Conservation (phyloP, 1,140 invertebrate genomes). For the Cryptotermes secundus region DNA sequence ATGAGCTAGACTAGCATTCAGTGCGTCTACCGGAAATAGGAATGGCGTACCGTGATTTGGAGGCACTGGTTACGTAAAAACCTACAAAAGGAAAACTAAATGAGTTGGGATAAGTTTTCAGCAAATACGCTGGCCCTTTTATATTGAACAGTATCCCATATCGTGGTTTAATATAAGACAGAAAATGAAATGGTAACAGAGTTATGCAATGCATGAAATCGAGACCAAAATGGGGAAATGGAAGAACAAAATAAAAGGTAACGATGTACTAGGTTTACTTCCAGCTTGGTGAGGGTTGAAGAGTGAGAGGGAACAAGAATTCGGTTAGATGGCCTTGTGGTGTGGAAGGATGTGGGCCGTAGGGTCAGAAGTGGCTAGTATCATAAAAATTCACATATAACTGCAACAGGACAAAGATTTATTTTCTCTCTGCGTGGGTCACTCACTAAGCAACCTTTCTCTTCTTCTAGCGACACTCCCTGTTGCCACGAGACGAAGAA, state of each 20-base stretch:
- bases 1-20: too few species aligned
- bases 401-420: slow-evolving; percentile 13
- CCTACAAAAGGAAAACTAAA: not conserved
- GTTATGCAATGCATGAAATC: not conserved
- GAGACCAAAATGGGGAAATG: not conserved
- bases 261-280: not conserved
- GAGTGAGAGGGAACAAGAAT: not conserved
- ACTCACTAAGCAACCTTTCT: not conserved
- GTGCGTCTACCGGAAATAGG: too few species aligned
- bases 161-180: not conserved
- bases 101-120: not conserved
- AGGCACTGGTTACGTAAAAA: not conserved
- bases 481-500: not conserved
- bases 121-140: not conserved
- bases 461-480: not conserved
- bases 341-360: not conserved
- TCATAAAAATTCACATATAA: slow-evolving; percentile 14
- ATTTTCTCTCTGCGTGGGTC: not conserved
- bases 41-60: too few species aligned
- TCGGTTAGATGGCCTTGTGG: not conserved
- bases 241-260: not conserved
- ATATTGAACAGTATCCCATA: too few species aligned
- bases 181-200: not conserved
- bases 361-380: not conserved
- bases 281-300: not conserved